These are phyloP conservation scores for Melinaea marsaeus DNA, from an alignment of 2,888 invertebrate genomes.

Conservation along the genomic window DNA sequence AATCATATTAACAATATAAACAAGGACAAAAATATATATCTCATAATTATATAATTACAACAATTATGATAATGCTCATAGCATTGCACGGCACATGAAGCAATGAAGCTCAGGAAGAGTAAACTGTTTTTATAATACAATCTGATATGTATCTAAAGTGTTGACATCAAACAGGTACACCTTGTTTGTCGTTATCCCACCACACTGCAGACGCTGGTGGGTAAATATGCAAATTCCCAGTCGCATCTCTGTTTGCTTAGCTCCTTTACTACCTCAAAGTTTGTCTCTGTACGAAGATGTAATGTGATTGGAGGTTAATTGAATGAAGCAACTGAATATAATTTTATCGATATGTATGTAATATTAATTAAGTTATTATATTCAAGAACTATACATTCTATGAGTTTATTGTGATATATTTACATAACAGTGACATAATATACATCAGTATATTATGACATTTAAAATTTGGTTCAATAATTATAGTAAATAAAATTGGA, in stretches of 20 bases:
- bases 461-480: too few relatives aligned
- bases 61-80: too few relatives aligned
- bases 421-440: too few relatives aligned
- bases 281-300: constrained; percentile 53
- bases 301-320: constrained; percentile 55
- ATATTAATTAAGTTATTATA: too few relatives aligned
- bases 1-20: too few relatives aligned
- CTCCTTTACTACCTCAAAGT: constrained; percentile 56
- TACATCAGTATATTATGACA: too few relatives aligned
- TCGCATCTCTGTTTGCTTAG: constrained; percentile 56
- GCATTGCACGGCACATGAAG: not conserved
- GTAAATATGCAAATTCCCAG: constrained; percentile 64
- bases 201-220: constrained; percentile 26
- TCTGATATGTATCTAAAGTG: constrained; percentile 1
- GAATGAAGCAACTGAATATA: constrained; percentile 33
- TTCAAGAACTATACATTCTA: too few relatives aligned
- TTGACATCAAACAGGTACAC: constrained; percentile 6
- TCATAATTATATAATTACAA: too few relatives aligned
- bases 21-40: too few relatives aligned
- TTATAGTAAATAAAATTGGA: too few relatives aligned
- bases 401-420: too few relatives aligned
- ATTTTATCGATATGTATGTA: not conserved
- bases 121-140: not conserved
- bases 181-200: constrained; percentile 2
- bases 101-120: not conserved